Base-by-base conservation (phyloP, 2,888 invertebrate genomes). In the Dasysyrphus albostriatus region DNA sequence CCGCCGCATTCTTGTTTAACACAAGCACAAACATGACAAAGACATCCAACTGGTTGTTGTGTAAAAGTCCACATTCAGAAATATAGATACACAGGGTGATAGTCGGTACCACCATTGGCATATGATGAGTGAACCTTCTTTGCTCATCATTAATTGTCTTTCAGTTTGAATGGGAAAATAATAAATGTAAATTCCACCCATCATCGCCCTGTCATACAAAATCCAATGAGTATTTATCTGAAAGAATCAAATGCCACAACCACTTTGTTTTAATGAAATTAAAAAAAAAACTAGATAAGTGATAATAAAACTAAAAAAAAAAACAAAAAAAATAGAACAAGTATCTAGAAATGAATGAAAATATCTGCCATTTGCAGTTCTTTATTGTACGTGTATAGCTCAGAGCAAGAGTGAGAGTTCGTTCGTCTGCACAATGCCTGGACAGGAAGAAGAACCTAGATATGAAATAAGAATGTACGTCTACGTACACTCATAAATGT, bases 241-340 rank as follows among this genome's bases (percentile, higher is more conserved):
- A 51, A 51, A 44, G 80, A 84, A 75, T 75, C 83, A 65, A 80
- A 58, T 75, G 75, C 79, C 70, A 84, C 70, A 44, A 59, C 51
- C 70, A 76, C 70, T 76, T 51, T 32, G 37, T 76, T 80, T 84
- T 59, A 84, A 84, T 84, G 76, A 74, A 76, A 73, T 76, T 76
- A 72, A 44, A 75, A 70, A 70, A 61, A 78, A 78, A 32, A 12
- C 4, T 29, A 54, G 44, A 49, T 67, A 51, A 67, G 67, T 67
- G 49, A 69, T 69, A n/a, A 39, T 65, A 65, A 67, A 67, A 73
- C 39, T 61, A 58, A 63, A 73, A 42, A 76, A 63, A n/a, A n/a
- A n/a, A n/a, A n/a, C 49, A 63, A 73, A 42, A 76, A 74, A 67
- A 49, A 67, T 49, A 34, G 47, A 42, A 47, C 34, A 67, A 49